phyloP scores from a whole-genome alignment of 2,797 vertebrate genomes.

The Novumbra hubbsi region DNA sequence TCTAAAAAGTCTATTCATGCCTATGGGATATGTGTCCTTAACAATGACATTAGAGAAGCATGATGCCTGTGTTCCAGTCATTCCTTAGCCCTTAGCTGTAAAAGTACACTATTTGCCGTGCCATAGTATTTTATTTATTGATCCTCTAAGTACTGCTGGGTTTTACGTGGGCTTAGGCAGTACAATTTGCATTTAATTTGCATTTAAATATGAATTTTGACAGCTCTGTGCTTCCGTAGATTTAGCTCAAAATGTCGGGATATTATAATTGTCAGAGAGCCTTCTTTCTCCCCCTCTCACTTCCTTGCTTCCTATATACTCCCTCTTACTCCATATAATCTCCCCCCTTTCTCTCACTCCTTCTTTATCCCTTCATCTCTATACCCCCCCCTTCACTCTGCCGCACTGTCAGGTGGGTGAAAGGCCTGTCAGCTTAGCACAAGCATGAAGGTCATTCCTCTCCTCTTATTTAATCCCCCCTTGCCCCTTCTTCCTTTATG shows the following conservation, averaged over 20 bases:
- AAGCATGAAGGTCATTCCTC: conserved; percentile 33
- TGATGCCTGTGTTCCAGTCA: neutral
- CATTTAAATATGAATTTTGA: neutral
- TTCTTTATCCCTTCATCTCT: conserved; percentile 2
- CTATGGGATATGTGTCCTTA: neutral
- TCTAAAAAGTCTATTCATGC: neutral
- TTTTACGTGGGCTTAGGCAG: neutral
- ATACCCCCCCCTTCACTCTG: neutral
- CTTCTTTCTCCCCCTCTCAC: neutral
- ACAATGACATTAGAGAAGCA: neutral
- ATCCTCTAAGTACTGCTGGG: neutral
- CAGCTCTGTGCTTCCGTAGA: neutral
- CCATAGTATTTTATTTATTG: neutral
- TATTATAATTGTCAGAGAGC: neutral
- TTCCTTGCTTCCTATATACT: neutral
- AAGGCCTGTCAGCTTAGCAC: neutral
- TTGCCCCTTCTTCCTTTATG: conserved; percentile 7
- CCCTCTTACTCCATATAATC: conserved; percentile 25
- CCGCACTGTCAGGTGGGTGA: conserved; percentile 1
- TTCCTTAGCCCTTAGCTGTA: neutral
- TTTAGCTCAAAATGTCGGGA: neutral
- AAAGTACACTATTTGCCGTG: neutral
- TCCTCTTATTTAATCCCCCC: conserved; percentile 18
- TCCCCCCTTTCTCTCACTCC: conserved; percentile 6
- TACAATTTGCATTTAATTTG: neutral